Percentiles rank a stretch among this genome's conserved stretches.
Conservation (phyloP, 2,888 invertebrate genomes). For the Protula sp. region DNA sequence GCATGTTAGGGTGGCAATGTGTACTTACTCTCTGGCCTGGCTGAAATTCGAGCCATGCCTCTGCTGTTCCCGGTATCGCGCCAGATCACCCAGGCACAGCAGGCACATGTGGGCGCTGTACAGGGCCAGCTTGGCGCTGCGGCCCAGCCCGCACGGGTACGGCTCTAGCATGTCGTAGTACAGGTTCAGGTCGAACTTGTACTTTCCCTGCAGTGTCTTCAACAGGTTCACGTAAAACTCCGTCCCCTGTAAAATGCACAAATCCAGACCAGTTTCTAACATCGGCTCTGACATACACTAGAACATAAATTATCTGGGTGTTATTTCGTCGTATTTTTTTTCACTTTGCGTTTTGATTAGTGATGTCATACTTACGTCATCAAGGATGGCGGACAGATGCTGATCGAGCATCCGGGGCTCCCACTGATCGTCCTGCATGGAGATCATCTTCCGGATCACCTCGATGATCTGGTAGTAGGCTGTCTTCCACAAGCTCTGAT, state of each 20-base stretch:
- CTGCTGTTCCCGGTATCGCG: slow-evolving; percentile 81
- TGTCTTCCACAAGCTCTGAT: slow-evolving; percentile 86
- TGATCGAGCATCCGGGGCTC: slow-evolving; percentile 34
- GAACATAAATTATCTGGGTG: too few relatives aligned
- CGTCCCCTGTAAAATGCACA: slow-evolving; percentile 37
- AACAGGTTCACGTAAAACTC: slow-evolving; percentile 72
- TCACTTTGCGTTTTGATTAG: too few relatives aligned
- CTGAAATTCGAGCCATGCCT: slow-evolving; percentile 77
- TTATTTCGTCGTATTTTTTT: too few relatives aligned
- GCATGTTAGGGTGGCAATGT: too few relatives aligned
- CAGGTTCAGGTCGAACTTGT: slow-evolving; percentile 64
- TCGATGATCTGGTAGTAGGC: slow-evolving; percentile 77
- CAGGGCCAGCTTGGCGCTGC: slow-evolving; percentile 69
- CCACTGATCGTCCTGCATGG: slow-evolving; percentile 58
- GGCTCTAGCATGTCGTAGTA: slow-evolving; percentile 35
- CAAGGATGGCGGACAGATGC: slow-evolving; percentile 66
- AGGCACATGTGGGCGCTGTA: slow-evolving; percentile 82
- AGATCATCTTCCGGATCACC: slow-evolving; percentile 67
- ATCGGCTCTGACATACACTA: slow-evolving; percentile 2
- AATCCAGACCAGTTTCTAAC: not conserved
- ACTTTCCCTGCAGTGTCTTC: slow-evolving; percentile 68
- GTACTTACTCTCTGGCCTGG: slow-evolving; percentile 65
- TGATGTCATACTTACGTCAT: too few relatives aligned
- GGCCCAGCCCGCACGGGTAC: slow-evolving; percentile 55
- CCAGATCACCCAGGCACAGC: slow-evolving; percentile 85